Percentiles rank a stretch among this genome's conserved stretches.
phyloP scores from a whole-genome alignment of 2,888 invertebrate genomes.

The Agriotes lineatus region DNA sequence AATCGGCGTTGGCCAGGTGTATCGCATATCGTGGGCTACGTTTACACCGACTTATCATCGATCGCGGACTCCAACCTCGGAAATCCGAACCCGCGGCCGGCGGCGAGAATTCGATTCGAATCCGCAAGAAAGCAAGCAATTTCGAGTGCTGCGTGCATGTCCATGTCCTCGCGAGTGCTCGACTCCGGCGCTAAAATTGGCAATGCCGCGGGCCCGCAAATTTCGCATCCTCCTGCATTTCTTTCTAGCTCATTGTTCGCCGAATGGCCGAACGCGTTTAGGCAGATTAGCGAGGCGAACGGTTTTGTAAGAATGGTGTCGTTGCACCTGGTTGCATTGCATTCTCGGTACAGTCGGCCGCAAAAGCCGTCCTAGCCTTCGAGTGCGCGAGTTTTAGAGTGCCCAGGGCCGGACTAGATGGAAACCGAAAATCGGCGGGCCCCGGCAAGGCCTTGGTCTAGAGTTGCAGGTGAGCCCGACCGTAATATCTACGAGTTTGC shows the following conservation, averaged over 20 bases:
- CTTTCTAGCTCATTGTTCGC: constrained; percentile 42
- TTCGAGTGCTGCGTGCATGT: constrained; percentile 24
- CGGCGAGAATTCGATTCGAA: constrained; percentile 32
- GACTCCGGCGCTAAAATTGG: constrained; percentile 41
- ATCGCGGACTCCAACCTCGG: constrained; percentile 35
- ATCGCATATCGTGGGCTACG: constrained; percentile 32
- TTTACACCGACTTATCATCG: constrained; percentile 29
- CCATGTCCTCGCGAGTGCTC: constrained; percentile 34
- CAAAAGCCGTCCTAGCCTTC: constrained; percentile 48
- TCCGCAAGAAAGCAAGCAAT: constrained; percentile 37
- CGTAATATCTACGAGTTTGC: constrained; percentile 20
- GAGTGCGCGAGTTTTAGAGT: constrained; percentile 24
- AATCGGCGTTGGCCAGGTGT: constrained; percentile 35
- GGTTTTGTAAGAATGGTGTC: constrained; percentile 56
- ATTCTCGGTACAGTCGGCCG: constrained; percentile 56
- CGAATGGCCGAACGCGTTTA: constrained; percentile 34
- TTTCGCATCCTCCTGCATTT: constrained; percentile 41
- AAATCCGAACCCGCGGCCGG: constrained; percentile 37
- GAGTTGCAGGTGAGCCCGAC: constrained; percentile 29
- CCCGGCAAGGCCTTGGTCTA: constrained; percentile 12
- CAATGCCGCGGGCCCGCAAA: constrained; percentile 40
- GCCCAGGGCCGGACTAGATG: constrained; percentile 25
- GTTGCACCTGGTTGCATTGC: constrained; percentile 61
- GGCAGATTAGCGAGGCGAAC: constrained; percentile 42
- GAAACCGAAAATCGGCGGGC: constrained; percentile 16